phyloP scores from a whole-genome alignment of 2,113 vertebrate genomes.

The Cottus gobio region DNA sequence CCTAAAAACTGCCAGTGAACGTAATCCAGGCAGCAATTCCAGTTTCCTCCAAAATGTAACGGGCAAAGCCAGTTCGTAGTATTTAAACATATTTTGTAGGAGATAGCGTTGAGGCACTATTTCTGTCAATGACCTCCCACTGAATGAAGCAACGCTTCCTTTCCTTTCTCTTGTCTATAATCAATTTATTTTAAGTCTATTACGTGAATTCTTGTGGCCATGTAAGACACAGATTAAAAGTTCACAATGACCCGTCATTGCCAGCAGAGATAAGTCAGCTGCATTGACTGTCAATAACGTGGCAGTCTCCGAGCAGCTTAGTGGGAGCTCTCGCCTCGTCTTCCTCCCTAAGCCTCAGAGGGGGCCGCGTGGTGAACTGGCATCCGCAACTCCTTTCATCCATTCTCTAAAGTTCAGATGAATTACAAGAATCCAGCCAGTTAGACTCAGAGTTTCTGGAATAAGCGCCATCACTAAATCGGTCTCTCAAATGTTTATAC shows the following conservation, averaged over 20 bases:
- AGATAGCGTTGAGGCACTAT: background rate
- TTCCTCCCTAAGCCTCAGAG: slow-evolving; percentile 64
- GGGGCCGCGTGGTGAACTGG: slow-evolving; percentile 62
- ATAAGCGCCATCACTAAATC: slow-evolving; percentile 48
- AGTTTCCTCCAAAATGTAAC: background rate
- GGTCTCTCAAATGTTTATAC: slow-evolving; percentile 58
- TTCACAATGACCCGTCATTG: slow-evolving; percentile 67
- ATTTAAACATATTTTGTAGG: background rate
- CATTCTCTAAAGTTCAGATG: slow-evolving; percentile 77
- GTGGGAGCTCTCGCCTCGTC: slow-evolving; percentile 62
- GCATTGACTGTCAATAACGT: slow-evolving; percentile 72
- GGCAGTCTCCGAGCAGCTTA: slow-evolving; percentile 74
- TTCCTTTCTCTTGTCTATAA: slow-evolving; percentile 17
- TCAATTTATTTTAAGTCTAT: slow-evolving; percentile 38
- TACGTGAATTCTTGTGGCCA: slow-evolving; percentile 45
- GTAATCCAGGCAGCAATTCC: background rate
- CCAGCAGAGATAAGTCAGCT: slow-evolving; percentile 64
- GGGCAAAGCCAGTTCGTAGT: background rate
- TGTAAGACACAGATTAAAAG: slow-evolving; percentile 60
- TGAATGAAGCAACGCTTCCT: slow-evolving; percentile 23
- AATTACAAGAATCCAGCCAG: slow-evolving; percentile 76
- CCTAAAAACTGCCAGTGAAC: background rate
- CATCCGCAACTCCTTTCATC: slow-evolving; percentile 68
- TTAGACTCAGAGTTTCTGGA: slow-evolving; percentile 50
- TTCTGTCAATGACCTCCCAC: slow-evolving; percentile 25